These are phyloP conservation scores for Brienomyrus longianalis DNA, from an alignment of 2,113 vertebrate genomes.

Conservation along the genomic window DNA sequence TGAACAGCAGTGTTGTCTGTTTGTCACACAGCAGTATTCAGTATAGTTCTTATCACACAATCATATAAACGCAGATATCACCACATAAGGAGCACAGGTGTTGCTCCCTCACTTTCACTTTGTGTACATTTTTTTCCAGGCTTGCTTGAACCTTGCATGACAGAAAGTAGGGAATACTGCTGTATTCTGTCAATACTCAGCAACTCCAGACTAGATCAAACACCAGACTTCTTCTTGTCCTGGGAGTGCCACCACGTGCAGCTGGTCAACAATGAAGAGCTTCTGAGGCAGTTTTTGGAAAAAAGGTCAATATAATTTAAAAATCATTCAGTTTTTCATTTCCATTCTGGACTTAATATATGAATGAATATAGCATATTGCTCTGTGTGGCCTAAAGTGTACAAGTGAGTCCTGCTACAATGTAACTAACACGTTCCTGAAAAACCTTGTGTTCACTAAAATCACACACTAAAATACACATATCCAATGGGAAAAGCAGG, in stretches of 20 bases:
- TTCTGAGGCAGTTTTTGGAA: constrained; percentile 36
- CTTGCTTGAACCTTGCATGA: constrained; percentile 34
- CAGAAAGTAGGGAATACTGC: constrained; percentile 36
- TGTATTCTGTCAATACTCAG: constrained; percentile 34
- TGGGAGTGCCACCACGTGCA: constrained; percentile 34
- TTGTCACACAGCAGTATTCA: not conserved
- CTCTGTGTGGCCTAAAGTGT: not conserved
- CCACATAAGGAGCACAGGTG: not conserved
- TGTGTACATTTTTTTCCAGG: constrained; percentile 16
- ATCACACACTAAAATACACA: not conserved
- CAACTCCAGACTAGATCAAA: constrained; percentile 34
- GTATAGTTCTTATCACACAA: not conserved
- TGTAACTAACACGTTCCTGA: not conserved
- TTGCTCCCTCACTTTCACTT: not conserved
- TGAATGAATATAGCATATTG: not conserved
- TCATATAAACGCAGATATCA: not conserved
- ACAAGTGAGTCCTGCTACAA: not conserved
- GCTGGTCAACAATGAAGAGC: constrained; percentile 40
- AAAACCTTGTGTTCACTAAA: not conserved
- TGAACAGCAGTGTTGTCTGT: not conserved
- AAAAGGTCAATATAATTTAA: constrained; percentile 35
- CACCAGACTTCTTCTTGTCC: constrained; percentile 15
- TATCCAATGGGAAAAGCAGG: not conserved
- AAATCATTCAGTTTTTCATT: not conserved
- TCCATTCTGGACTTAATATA: not conserved